Percentiles rank a stretch among this genome's conserved stretches.
These are phyloP conservation scores for Podiceps cristatus DNA, from an alignment of 2,113 vertebrate genomes.

Conservation along the genomic window DNA sequence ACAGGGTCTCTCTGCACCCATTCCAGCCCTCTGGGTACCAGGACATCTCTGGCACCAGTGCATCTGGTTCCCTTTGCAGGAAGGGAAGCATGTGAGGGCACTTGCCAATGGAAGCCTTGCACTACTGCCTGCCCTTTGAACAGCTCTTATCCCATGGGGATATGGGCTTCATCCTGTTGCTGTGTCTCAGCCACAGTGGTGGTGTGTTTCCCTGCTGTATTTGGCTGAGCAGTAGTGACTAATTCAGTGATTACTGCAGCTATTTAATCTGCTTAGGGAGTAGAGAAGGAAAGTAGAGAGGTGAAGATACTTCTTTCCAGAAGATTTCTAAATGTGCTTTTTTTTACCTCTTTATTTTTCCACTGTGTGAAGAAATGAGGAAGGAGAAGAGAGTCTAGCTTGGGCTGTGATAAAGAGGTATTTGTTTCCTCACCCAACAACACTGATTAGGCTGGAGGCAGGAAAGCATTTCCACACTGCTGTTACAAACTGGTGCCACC, in stretches of 20 bases:
- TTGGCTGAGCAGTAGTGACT: not conserved
- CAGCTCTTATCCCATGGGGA: not conserved
- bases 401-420: not conserved
- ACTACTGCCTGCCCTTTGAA: not conserved
- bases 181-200: not conserved
- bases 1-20: rapidly evolving
- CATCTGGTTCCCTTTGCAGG: not conserved
- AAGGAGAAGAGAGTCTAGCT: not conserved
- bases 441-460: not conserved
- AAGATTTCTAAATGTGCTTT: not conserved
- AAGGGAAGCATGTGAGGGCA: too few relatives aligned
- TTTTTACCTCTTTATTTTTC: not conserved
- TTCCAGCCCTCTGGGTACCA: rapidly evolving
- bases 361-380: not conserved
- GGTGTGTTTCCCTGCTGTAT: not conserved
- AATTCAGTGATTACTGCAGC: not conserved
- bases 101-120: not conserved
- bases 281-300: not conserved
- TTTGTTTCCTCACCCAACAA: not conserved
- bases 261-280: not conserved
- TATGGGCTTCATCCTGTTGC: not conserved
- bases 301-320: not conserved
- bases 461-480: not conserved
- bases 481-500: not conserved
- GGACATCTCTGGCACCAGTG: not conserved